Conservation (phyloP, 2,888 invertebrate genomes). For the Hesperia comma region DNA sequence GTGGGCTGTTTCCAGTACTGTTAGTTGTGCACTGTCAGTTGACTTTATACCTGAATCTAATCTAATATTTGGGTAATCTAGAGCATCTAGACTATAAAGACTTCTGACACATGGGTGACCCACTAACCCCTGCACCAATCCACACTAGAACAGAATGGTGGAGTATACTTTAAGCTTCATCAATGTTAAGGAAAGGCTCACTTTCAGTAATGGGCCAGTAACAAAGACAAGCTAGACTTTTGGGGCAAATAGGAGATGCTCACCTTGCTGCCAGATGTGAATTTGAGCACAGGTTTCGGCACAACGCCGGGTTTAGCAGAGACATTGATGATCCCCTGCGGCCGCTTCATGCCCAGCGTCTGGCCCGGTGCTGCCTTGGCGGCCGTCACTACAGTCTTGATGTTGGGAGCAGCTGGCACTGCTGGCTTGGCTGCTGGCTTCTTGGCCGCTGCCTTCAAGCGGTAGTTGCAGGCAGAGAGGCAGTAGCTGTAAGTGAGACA, state of each 20-base stretch:
- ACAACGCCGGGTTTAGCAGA: conserved; percentile 87
- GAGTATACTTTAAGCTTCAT: too few relatives aligned
- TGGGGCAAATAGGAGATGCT: conserved; percentile 25
- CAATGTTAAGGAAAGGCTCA: too few relatives aligned
- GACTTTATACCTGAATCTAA: too few relatives aligned
- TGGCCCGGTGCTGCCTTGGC: conserved; percentile 71
- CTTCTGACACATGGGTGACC: too few relatives aligned
- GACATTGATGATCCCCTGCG: conserved; percentile 78
- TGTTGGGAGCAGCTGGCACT: conserved; percentile 56
- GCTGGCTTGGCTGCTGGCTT: conserved; percentile 68
- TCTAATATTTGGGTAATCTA: too few relatives aligned
- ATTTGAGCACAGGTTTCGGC: conserved; percentile 91
- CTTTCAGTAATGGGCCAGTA: too few relatives aligned
- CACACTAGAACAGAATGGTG: too few relatives aligned
- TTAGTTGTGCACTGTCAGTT: too few relatives aligned
- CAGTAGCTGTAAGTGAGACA: conserved; percentile 87
- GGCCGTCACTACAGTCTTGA: conserved; percentile 63
- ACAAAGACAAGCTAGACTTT: too few relatives aligned
- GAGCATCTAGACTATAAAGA: too few relatives aligned
- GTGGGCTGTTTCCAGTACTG: too few relatives aligned
- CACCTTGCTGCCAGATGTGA: conserved; percentile 83
- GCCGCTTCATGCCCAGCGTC: conserved; percentile 79
- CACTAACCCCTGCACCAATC: too few relatives aligned
- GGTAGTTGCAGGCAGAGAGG: conserved; percentile 91
- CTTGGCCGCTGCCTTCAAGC: conserved; percentile 84